These are phyloP conservation scores for Neoascia interrupta DNA, from an alignment of 2,888 invertebrate genomes.

Conservation along the genomic window DNA sequence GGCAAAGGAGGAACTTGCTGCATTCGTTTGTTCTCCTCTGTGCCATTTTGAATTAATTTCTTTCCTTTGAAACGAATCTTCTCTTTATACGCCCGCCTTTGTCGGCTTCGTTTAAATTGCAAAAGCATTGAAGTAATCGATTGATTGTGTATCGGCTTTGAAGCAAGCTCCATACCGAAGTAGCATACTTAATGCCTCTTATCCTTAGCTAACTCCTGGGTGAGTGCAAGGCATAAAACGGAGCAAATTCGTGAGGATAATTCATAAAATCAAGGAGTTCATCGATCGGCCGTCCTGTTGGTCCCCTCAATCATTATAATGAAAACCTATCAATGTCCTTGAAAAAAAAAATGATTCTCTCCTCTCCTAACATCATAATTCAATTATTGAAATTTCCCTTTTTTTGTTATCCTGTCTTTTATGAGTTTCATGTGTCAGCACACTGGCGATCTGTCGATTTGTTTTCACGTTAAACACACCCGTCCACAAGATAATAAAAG, in stretches of 20 bases:
- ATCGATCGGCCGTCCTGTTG: conserved; percentile 26
- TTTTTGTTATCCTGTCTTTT: conserved; percentile 13
- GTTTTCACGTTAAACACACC: conserved; percentile 30
- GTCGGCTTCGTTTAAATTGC: conserved; percentile 67
- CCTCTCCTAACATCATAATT: conserved; percentile 44
- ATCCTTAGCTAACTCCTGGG: conserved; percentile 38
- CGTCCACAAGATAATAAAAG: conserved; percentile 37
- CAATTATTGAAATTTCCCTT: conserved; percentile 51
- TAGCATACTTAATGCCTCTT: conserved; percentile 58
- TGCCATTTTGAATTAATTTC: conserved; percentile 69
- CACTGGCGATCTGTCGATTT: conserved; percentile 43
- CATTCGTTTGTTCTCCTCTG: conserved; percentile 38
- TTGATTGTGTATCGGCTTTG: conserved; percentile 59
- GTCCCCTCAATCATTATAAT: conserved; percentile 37
- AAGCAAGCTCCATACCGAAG: conserved; percentile 13
- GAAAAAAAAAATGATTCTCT: conserved; percentile 27
- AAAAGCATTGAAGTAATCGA: conserved; percentile 65
- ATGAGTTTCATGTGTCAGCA: conserved; percentile 21
- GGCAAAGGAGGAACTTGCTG: conserved; percentile 45
- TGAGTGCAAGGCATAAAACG: conserved; percentile 1
- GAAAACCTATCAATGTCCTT: conserved; percentile 60
- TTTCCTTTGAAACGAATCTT: background rate
- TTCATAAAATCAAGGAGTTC: conserved; percentile 63
- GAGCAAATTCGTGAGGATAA: conserved; percentile 59
- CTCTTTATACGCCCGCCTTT: background rate